Conservation (phyloP, 1,140 invertebrate genomes). For the Delia radicum region DNA sequence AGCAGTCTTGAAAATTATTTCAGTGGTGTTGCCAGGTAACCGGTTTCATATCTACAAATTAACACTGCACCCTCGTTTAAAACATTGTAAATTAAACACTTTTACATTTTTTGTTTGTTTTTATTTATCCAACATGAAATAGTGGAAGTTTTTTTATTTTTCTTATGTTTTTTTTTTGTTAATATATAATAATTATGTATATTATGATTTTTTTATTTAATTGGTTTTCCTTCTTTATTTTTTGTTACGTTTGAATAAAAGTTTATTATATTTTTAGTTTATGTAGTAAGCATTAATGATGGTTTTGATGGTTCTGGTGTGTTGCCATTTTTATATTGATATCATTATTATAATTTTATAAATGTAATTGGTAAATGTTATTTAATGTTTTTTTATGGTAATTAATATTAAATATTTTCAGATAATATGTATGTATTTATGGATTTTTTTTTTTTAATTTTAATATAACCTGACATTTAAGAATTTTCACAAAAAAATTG, state of each 20-base stretch:
- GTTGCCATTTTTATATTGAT: neutral
- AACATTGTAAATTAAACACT: neutral
- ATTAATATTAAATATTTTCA: neutral
- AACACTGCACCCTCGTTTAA: no score
- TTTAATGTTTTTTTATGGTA: neutral
- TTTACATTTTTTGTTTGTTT: neutral
- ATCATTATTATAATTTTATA: neutral
- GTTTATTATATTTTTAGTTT: neutral
- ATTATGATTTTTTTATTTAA: neutral
- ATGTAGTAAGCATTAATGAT: neutral
- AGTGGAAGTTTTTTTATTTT: constrained; percentile 11
- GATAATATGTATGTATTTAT: neutral
- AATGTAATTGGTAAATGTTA: neutral
- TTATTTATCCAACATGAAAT: constrained; percentile 23
- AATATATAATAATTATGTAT: neutral
- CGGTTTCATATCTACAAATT: no score
- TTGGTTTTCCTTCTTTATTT: neutral
- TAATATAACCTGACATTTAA: neutral
- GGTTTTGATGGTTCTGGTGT: neutral
- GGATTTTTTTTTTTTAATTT: neutral
- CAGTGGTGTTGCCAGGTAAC: no score
- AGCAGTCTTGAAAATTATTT: no score
- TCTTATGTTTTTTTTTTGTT: neutral
- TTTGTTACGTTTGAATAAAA: neutral
- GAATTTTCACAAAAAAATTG: neutral